A percentile compares a stretch with the other conserved stretches of the same genome.
Conservation (phyloP, 2,888 invertebrate genomes). For the Pilophorus perplexus region DNA sequence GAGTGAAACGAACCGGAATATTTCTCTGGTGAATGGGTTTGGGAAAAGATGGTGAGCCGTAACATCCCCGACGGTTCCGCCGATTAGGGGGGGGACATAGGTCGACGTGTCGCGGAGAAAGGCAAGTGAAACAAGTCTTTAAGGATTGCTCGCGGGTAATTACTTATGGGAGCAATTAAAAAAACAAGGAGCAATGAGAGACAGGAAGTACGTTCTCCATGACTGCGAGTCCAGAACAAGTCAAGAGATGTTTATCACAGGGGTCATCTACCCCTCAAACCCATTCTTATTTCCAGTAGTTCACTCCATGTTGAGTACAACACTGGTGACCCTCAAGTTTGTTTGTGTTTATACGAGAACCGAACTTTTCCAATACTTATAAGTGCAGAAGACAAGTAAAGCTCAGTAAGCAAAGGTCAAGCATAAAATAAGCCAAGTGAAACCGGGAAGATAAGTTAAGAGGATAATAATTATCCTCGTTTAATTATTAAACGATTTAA, state of each 20-base stretch:
- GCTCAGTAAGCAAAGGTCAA: too few species aligned
- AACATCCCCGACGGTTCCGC: slow-evolving; percentile 35
- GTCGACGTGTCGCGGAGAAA: slow-evolving; percentile 15
- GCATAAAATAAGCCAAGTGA: too few species aligned
- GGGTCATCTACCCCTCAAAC: slow-evolving; percentile 1
- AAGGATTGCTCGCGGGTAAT: background rate
- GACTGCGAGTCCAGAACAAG: slow-evolving; percentile 40
- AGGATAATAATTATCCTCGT: too few species aligned
- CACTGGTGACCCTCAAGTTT: too few species aligned
- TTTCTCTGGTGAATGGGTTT: slow-evolving; percentile 42
- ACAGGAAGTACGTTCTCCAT: slow-evolving; percentile 34
- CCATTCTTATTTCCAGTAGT: slow-evolving; percentile 36
- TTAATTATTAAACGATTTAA: too few species aligned
- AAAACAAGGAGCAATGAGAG: slow-evolving; percentile 20
- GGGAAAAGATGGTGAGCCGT: slow-evolving; percentile 38
- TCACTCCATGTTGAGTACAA: slow-evolving; percentile 14
- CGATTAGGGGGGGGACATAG: slow-evolving; percentile 22
- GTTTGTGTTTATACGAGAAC: too few species aligned
- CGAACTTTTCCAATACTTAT: too few species aligned
- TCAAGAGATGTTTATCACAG: slow-evolving; percentile 13
- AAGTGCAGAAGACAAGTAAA: too few species aligned
- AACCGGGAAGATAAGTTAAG: too few species aligned
- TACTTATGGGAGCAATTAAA: slow-evolving; percentile 32
- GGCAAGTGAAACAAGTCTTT: background rate
- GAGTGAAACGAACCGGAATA: slow-evolving; percentile 43